Conservation (phyloP, 2,888 invertebrate genomes). For the Melanotus villosus region DNA sequence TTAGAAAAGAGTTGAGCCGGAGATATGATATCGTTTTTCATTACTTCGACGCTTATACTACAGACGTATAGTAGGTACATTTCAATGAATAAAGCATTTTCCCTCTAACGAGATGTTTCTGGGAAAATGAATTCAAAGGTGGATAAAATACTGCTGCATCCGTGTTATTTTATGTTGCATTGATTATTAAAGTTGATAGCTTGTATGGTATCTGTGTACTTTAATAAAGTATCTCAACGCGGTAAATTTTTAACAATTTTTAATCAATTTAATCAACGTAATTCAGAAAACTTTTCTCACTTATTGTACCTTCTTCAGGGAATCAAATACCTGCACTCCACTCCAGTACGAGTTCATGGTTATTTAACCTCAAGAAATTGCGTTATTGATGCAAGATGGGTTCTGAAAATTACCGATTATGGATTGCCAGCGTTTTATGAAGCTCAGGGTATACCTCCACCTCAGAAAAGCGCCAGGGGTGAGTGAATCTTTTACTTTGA, state of each 20-base stretch:
- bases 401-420: conserved; percentile 94
- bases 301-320: conserved; percentile 72
- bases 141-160: conserved; percentile 2
- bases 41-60: too few relatives aligned
- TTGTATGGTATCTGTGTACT: background rate
- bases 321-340: conserved; percentile 91
- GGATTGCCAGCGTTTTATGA: conserved; percentile 84
- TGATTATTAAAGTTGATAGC: conserved; percentile 27
- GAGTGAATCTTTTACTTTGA: conserved; percentile 50
- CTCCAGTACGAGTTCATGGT: conserved; percentile 88
- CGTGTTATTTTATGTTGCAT: conserved; percentile 1
- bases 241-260: too few relatives aligned
- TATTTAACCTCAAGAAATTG: conserved; percentile 91
- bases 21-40: too few relatives aligned
- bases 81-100: too few relatives aligned
- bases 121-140: background rate
- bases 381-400: conserved; percentile 96
- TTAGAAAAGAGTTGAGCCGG: too few relatives aligned
- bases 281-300: background rate
- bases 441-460: conserved; percentile 78
- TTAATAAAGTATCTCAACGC: conserved; percentile 12
- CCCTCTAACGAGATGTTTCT: background rate
- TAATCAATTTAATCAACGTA: conserved; percentile 16
- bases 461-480: conserved; percentile 80
- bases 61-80: too few relatives aligned